Evolutionary conservation across 2,113 vertebrate species (phyloP), one percentile per base, ranked within the genome.

Genomic region (Cinclus cinclus): DNA sequence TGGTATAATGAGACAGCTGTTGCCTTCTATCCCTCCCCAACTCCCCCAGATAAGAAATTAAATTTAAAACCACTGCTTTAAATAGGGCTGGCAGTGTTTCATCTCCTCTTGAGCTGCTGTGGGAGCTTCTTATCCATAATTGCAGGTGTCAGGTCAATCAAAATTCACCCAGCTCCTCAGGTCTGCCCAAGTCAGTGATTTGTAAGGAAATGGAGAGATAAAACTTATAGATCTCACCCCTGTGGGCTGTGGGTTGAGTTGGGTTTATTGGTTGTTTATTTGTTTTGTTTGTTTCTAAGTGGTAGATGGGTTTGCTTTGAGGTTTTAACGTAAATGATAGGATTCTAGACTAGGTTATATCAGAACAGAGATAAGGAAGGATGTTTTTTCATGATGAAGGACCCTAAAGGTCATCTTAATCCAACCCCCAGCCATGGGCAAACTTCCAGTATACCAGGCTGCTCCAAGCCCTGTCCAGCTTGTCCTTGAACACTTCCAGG

Each of bases 1-100:
- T 83, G 77, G 94, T 60, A 96, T 95, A 96, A 93, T 97, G 92
- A 96, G 94, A 84, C 95, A 97, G 92, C 95, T 97, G 95, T 97
- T 97, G 91, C 90, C 68, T 93, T 82, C 85, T 46, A 42, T 63
- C 53, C 68, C 63, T 91, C 84, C 93, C 63, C 83, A 71, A 3
- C 74, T 86, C 69, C 92, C 58, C 85, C 80, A 95, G 37, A 44
- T 80, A 91, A 60, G 95, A 97, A 95, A 96, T 96, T 85, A 93
- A 92, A 96, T 96, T 92, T 96, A 93, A 97, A 94, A 83, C 84
- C 87, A 87, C 64, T 86, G 94, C 89, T 95, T 93, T 95, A 97
- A 97, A 96, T 96, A 95, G 83, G 67, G 37, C 84, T 87, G 64
- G 62, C 49, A 86, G 64, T 77, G 82, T 93, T 92, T 93, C 94